These are phyloP conservation scores for Aspidoscelis tigris DNA, from an alignment of 2,113 vertebrate species.

Conservation along the genomic window DNA sequence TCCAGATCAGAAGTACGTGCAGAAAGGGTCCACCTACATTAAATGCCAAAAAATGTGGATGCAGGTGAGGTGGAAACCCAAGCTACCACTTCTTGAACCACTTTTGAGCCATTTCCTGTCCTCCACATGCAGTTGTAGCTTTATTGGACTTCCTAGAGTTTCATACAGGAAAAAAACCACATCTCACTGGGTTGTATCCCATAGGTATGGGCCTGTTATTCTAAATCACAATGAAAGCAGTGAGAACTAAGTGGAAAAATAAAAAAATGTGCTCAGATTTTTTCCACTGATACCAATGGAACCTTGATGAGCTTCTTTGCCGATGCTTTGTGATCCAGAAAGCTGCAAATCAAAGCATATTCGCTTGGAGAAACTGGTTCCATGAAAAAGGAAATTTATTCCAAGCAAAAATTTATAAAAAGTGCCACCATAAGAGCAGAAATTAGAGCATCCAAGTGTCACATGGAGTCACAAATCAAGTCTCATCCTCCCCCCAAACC, in stretches of 20 bases:
- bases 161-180: not conserved
- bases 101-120: not conserved
- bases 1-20: too few species aligned
- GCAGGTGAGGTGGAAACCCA: not conserved
- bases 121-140: too few species aligned
- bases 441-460: not conserved
- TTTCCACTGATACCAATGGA: not conserved
- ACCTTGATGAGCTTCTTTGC: not conserved
- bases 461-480: not conserved
- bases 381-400: not conserved
- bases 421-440: not conserved
- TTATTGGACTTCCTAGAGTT: not conserved
- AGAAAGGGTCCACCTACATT: not conserved
- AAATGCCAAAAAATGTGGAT: too few species aligned
- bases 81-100: too few species aligned
- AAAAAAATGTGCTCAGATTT: not conserved
- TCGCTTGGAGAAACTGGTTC: slow-evolving; percentile 7
- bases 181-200: not conserved
- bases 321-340: not conserved
- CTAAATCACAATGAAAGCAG: not conserved
- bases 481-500: too few species aligned
- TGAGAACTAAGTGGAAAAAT: too few species aligned
- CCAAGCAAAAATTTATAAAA: not conserved
- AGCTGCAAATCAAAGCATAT: not conserved
- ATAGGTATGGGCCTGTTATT: not conserved